A percentile compares a stretch with the other conserved stretches of the same genome.
Evolutionary conservation across 2,797 vertebrate genomes (phyloP).

Genomic region (Sebastes matsubarae): DNA sequence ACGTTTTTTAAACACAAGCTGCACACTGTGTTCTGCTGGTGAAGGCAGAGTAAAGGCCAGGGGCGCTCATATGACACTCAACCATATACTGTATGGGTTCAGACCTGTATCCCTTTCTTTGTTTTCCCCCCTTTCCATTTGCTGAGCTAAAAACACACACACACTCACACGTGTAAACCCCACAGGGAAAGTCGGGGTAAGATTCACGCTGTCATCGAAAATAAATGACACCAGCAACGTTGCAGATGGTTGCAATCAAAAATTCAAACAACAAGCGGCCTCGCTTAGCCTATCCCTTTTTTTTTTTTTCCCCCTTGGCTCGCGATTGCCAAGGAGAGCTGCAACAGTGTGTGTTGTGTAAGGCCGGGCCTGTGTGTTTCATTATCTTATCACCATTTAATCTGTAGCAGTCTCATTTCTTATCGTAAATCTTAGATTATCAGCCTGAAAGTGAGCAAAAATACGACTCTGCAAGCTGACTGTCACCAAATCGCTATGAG

Average conservation of each 20-base stretch:
- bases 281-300: slow-evolving; percentile 66
- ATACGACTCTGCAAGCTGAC: slow-evolving; percentile 58
- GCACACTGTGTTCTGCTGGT: slow-evolving; percentile 43
- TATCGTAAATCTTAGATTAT: slow-evolving; percentile 79
- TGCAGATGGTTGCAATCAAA: slow-evolving; percentile 83
- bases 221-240: slow-evolving; percentile 76
- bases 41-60: slow-evolving; percentile 58
- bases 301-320: slow-evolving; percentile 28
- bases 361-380: slow-evolving; percentile 71
- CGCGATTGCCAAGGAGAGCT: slow-evolving; percentile 63
- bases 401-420: slow-evolving; percentile 70
- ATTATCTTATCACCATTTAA: slow-evolving; percentile 80
- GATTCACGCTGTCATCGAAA: slow-evolving; percentile 77
- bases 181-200: slow-evolving; percentile 64
- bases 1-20: slow-evolving; percentile 53
- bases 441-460: slow-evolving; percentile 59
- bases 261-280: slow-evolving; percentile 78
- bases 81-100: slow-evolving; percentile 60
- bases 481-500: slow-evolving; percentile 66
- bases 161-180: slow-evolving; percentile 34
- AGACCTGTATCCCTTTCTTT: slow-evolving; percentile 74
- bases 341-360: slow-evolving; percentile 71
- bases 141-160: slow-evolving; percentile 38
- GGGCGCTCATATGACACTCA: slow-evolving; percentile 59
- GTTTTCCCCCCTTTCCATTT: slow-evolving; percentile 50